These are phyloP conservation scores for Bhutanitis thaidina DNA, from an alignment of 2,888 invertebrate genomes.

Conservation along the genomic window DNA sequence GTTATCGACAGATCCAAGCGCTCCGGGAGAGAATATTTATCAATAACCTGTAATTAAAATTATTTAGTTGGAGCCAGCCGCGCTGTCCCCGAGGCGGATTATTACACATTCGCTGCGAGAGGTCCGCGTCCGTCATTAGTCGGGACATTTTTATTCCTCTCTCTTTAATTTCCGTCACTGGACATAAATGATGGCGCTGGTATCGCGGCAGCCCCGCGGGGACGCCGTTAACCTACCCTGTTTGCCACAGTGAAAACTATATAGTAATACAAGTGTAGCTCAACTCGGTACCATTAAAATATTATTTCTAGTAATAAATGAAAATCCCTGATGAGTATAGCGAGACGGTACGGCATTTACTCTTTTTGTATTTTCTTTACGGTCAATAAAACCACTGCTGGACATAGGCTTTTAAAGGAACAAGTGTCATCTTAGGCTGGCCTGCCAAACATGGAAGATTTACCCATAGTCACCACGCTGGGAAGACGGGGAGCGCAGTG, in stretches of 20 bases:
- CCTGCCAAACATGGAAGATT: too few species aligned
- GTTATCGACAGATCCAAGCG: slow-evolving; percentile 69
- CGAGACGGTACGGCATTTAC: too few species aligned
- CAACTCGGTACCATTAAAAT: too few species aligned
- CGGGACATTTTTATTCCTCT: slow-evolving; percentile 76
- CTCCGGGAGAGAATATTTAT: slow-evolving; percentile 71
- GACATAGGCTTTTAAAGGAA: too few species aligned
- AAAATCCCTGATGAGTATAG: too few species aligned
- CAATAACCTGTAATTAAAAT: slow-evolving; percentile 80
- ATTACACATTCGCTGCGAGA: slow-evolving; percentile 75
- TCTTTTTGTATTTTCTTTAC: too few species aligned
- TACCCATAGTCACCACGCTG: too few species aligned
- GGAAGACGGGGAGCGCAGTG: too few species aligned
- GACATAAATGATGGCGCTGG: slow-evolving; percentile 71
- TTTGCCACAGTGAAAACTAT: slow-evolving; percentile 23
- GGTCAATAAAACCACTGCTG: too few species aligned
- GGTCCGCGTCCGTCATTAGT: slow-evolving; percentile 67
- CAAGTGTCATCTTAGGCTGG: too few species aligned
- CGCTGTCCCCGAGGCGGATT: slow-evolving; percentile 65
- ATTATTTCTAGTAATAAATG: too few species aligned
- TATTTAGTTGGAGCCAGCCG: slow-evolving; percentile 59
- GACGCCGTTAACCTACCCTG: slow-evolving; percentile 29
- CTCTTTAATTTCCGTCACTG: slow-evolving; percentile 76
- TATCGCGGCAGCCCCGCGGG: slow-evolving; percentile 62
- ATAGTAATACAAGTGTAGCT: background rate